phyloP scores from a whole-genome alignment of 2,113 vertebrate genomes.

The Nothobranchius kuhntae region DNA sequence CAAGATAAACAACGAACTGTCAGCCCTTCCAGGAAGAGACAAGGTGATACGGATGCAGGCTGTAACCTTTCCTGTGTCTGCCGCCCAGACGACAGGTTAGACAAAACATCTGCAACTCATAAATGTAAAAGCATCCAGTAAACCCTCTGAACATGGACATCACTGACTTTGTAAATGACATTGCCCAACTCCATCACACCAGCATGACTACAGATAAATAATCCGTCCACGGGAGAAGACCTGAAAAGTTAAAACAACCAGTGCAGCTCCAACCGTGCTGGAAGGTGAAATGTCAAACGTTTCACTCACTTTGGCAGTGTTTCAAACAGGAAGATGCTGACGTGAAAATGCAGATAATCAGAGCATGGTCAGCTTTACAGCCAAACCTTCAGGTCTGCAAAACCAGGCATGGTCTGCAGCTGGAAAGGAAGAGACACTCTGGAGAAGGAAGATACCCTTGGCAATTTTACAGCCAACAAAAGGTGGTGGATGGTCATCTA shows the following conservation, averaged over 20 bases:
- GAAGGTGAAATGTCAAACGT: not conserved
- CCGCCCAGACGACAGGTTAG: not conserved
- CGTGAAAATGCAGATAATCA: not conserved
- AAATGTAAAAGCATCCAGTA: not conserved
- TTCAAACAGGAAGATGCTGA: not conserved
- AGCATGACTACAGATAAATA: not conserved
- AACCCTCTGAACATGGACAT: not conserved
- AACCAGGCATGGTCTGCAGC: not conserved
- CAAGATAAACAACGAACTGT: not conserved
- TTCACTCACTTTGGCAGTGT: not conserved
- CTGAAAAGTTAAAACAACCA: not conserved
- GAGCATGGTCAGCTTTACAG: not conserved
- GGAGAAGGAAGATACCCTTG: too few relatives aligned
- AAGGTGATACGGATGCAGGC: not conserved
- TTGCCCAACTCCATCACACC: not conserved
- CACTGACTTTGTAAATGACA: slow-evolving; percentile 1
- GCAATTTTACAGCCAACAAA: not conserved
- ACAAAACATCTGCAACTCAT: slow-evolving; percentile 3
- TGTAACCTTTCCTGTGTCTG: not conserved
- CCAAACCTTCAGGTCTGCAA: not conserved
- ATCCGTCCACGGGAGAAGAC: not conserved
- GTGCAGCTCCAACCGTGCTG: not conserved
- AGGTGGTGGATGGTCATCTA: not conserved
- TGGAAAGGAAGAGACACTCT: not conserved
- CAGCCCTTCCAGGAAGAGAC: not conserved